Conservation (phyloP, 1,140 invertebrate genomes). For the Laupala kohalensis region DNA sequence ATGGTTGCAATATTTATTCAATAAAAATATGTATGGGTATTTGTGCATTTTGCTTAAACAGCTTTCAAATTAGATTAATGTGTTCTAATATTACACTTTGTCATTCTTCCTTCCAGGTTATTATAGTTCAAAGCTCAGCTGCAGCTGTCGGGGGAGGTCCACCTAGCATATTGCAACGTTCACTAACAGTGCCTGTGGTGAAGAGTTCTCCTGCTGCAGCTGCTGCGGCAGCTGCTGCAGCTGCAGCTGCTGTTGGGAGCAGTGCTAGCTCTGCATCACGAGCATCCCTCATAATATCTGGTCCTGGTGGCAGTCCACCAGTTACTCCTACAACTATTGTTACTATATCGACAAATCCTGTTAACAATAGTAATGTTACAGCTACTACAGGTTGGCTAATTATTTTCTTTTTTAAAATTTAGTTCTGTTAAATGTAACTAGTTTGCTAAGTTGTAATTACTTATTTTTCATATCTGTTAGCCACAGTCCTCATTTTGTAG, state of each 20-base stretch:
- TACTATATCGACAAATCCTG: constrained; percentile 9
- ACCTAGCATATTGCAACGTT: constrained; percentile 12
- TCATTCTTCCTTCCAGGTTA: constrained; percentile 7
- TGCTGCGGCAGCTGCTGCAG: background rate
- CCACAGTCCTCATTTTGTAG: too few species aligned
- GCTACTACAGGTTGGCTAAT: constrained; percentile 12
- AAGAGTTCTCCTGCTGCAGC: constrained; percentile 5
- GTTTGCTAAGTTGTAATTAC: too few species aligned
- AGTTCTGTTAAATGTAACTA: too few species aligned
- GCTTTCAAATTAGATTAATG: too few species aligned
- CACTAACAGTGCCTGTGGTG: constrained; percentile 12
- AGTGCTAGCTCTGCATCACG: background rate
- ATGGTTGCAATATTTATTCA: too few species aligned
- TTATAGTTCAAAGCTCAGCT: constrained; percentile 11
- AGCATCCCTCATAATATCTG: constrained; percentile 10
- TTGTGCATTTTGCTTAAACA: too few species aligned
- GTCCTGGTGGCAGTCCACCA: constrained; percentile 1
- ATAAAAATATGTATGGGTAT: too few species aligned
- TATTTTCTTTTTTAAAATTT: too few species aligned
- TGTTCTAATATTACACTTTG: too few species aligned
- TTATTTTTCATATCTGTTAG: too few species aligned
- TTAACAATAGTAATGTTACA: constrained; percentile 1
- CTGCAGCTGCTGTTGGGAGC: constrained; percentile 11
- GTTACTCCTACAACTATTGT: constrained; percentile 7
- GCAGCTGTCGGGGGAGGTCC: constrained; percentile 1